phyloP scores from a whole-genome alignment of 2,888 invertebrate species.

The Himalopsyche tibetana region DNA sequence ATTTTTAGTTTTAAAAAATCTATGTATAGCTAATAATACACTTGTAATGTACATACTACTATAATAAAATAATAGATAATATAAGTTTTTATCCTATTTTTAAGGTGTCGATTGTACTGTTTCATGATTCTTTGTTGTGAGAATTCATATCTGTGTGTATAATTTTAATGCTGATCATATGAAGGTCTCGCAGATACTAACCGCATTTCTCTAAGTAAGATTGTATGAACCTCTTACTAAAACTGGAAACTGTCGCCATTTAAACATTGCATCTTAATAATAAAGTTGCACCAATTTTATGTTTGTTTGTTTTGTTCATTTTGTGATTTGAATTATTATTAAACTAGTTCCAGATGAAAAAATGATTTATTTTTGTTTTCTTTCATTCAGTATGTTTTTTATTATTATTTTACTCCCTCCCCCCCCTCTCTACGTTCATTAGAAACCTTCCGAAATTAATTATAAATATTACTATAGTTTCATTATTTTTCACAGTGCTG shows the following conservation, averaged over 20 bases:
- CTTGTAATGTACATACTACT: constrained; percentile 6
- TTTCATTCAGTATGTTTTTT: not conserved
- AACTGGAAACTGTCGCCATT: constrained; percentile 15
- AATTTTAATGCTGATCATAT: not conserved
- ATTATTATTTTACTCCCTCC: too few relatives aligned
- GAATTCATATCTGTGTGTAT: not conserved
- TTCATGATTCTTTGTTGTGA: not conserved
- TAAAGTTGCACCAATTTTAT: constrained; percentile 1
- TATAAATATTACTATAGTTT: too few relatives aligned
- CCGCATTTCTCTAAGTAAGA: not conserved
- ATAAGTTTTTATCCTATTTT: constrained; percentile 35
- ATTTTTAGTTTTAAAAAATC: not conserved
- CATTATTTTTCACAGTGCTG: too few relatives aligned
- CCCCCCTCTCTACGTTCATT: too few relatives aligned
- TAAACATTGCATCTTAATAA: not conserved
- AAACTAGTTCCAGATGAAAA: constrained; percentile 39
- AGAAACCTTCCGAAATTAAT: too few relatives aligned
- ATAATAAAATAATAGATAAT: not conserved
- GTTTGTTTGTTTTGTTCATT: constrained; percentile 33
- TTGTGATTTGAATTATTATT: constrained; percentile 42
- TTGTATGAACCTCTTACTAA: constrained; percentile 15
- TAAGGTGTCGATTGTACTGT: constrained; percentile 1
- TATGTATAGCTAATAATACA: constrained; percentile 16
- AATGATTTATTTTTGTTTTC: not conserved
- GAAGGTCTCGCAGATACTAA: not conserved